Evolutionary conservation across 2,888 invertebrate genomes (phyloP), one percentile per base, ranked within the genome.

Genomic region (Dolomedes plantarius): DNA sequence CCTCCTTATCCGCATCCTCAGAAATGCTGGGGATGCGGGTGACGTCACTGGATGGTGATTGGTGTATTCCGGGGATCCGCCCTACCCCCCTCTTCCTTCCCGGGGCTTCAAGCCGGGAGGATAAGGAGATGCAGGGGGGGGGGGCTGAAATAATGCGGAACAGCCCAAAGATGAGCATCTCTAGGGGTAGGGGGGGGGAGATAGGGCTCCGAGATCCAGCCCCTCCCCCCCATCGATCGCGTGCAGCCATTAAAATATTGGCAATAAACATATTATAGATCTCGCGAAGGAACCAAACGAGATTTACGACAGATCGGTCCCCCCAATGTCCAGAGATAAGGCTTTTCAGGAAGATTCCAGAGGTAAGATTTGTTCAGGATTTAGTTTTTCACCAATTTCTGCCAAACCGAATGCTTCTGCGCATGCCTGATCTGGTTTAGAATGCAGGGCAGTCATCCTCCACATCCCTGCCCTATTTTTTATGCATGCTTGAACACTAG

Each of bases 91-190:
- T 69, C 69, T 69, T 64, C 46, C 69, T 62, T 78, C 71, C 56
- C 31, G 56, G 31, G 31, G n/a, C 67, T 77, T 77, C 29, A 28
- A n/a, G 39, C 69, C 68, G 23, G 72, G 39, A 68, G 68, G 65
- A 29, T 31, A 65, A 65, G 65, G 23, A 39, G 36, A 68, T 36
- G 27, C 39, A n/a, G 39, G 68, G 29, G 16, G 23, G 31, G 23
- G 23, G 36, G 81, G 80, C 36, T 67, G 23, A 36, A 39, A 65
- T 46, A 75, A 82, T 71, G 82, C 69, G 82, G 82, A 83, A 71
- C 82, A 83, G 71, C 82, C 82, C 82, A 50, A 83, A 83, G 82
- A 83, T 83, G 82, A 71, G 76, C 82, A 82, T 82, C 81, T 82
- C 73, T 36, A 11, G 29, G 23, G 23, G 46, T 16, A 16, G 9